These are phyloP conservation scores for Exaiptasia diaphana DNA, from an alignment of 64 coral and sea anemone genomes.

Conservation along the genomic window DNA sequence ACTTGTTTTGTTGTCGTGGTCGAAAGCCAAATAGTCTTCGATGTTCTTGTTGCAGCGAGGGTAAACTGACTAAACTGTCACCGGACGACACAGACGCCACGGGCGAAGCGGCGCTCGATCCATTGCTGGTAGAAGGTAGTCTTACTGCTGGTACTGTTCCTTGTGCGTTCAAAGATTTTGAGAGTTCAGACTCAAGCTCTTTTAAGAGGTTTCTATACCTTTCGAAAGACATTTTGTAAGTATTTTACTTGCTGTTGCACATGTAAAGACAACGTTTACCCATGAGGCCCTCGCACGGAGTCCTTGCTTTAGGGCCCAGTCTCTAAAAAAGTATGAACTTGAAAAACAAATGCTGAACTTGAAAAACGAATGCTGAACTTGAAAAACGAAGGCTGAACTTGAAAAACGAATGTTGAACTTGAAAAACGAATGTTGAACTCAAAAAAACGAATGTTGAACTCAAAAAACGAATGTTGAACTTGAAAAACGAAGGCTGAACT, in stretches of 20 bases:
- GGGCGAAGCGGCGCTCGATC: not conserved
- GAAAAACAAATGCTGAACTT: not conserved
- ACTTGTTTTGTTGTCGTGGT: constrained; percentile 4
- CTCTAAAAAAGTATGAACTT: not conserved
- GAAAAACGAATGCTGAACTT: not conserved
- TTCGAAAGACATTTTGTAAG: constrained; percentile 4
- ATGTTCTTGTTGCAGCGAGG: constrained; percentile 5
- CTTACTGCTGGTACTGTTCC: constrained; percentile 1
- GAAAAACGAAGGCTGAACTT: constrained; percentile 1
- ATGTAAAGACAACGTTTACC: not conserved
- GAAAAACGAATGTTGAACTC: not conserved
- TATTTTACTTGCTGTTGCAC: not conserved
- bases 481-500: not conserved
- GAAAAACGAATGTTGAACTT: not conserved
- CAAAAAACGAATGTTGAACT: not conserved
- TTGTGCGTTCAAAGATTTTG: constrained; percentile 15
- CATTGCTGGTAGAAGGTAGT: constrained; percentile 1
- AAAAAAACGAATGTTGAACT: not conserved
- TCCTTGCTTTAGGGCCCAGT: not conserved
- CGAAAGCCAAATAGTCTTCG: not conserved
- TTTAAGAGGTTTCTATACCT: constrained; percentile 12
- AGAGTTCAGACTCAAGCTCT: constrained; percentile 13
- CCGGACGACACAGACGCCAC: not conserved
- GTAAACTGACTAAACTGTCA: not conserved
- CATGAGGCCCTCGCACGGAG: not conserved